Conservation (phyloP, 2,797 vertebrate genomes). For the Pseudochirops corinnae region DNA sequence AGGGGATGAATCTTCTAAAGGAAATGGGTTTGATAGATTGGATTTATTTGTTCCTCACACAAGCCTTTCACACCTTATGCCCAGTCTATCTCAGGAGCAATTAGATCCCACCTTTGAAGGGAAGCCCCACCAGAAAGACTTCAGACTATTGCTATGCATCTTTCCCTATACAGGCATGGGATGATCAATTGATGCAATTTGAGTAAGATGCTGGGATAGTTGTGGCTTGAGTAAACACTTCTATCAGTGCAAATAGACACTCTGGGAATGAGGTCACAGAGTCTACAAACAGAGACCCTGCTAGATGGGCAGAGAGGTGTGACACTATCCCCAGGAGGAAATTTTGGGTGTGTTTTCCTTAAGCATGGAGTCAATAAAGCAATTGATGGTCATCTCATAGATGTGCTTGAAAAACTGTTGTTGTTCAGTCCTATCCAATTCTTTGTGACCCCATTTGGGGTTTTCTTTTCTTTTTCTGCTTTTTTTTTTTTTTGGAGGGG, state of each 20-base stretch:
- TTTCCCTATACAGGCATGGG: background rate
- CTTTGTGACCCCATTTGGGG: too few species aligned
- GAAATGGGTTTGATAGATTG: background rate
- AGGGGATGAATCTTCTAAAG: background rate
- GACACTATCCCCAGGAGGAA: background rate
- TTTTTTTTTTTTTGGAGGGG: too few species aligned
- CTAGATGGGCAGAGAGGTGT: background rate
- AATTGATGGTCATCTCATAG: too few species aligned
- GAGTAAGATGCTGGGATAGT: background rate
- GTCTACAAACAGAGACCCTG: background rate
- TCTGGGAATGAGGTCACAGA: background rate
- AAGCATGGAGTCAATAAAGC: background rate
- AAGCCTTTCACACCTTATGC: background rate
- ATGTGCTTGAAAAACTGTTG: too few species aligned
- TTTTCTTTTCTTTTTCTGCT: too few species aligned
- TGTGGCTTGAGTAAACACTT: background rate
- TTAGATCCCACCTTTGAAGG: background rate
- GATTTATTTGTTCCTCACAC: background rate
- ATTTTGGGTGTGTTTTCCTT: background rate
- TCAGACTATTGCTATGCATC: background rate
- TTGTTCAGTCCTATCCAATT: too few species aligned
- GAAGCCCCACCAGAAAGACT: background rate
- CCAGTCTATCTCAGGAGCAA: background rate
- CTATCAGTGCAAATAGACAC: background rate
- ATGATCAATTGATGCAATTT: background rate